Percentiles rank a stretch among this genome's conserved stretches.
Conservation (phyloP, 2,888 invertebrate species). For the Dioctria rufipes region DNA sequence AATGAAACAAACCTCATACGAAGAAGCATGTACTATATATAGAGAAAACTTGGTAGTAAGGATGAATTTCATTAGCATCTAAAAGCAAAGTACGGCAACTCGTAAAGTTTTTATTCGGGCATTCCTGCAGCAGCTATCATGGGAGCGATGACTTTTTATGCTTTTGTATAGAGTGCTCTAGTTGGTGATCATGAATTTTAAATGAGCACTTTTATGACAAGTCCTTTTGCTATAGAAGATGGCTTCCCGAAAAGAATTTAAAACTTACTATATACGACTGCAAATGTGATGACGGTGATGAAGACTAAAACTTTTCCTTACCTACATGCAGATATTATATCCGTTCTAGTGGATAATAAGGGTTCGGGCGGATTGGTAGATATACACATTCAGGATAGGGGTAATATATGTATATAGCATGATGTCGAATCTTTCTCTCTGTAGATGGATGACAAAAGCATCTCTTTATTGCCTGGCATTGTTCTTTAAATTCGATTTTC, state of each 20-base stretch:
- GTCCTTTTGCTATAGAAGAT: conserved; percentile 38
- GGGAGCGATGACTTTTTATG: conserved; percentile 44
- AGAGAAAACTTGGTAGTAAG: neutral
- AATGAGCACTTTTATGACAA: conserved; percentile 51
- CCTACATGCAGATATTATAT: neutral
- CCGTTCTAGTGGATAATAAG: neutral
- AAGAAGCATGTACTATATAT: neutral
- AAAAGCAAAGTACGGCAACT: conserved; percentile 36
- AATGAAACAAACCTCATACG: conserved; percentile 35
- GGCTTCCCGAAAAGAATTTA: conserved; percentile 31
- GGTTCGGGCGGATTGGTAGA: neutral
- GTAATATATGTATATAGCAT: neutral
- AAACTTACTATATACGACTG: conserved; percentile 1
- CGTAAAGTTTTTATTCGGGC: conserved; percentile 50
- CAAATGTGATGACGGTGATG: neutral
- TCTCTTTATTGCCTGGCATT: neutral
- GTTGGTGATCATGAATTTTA: conserved; percentile 48
- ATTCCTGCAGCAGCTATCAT: conserved; percentile 37
- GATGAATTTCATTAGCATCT: conserved; percentile 51
- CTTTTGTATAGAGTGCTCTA: conserved; percentile 26
- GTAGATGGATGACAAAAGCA: neutral
- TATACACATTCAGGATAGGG: neutral
- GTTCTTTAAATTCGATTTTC: neutral
- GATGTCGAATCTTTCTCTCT: neutral
- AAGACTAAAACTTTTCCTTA: neutral